Base-by-base conservation (phyloP, 2,113 vertebrate genomes). In the Crypturellus undulatus region DNA sequence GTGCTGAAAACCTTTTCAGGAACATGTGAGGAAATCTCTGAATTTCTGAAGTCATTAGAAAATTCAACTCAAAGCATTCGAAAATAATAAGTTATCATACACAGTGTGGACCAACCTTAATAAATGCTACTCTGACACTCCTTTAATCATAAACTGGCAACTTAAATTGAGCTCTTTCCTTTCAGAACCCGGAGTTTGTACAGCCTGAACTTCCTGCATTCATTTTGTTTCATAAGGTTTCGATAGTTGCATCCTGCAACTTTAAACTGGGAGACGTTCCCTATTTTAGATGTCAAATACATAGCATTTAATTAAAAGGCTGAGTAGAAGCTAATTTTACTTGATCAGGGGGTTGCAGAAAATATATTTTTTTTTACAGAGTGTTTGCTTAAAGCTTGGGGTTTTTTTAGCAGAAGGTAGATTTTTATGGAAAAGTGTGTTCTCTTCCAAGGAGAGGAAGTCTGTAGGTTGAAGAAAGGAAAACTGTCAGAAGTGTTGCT, bases 401-500 rank as follows among this genome's bases (percentile, higher is more conserved):
- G 17, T 2, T 94, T 87, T 86, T 89, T 49, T 80, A 91, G 72
- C 54, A 59, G 77, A 56, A 52, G 78, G 59, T 87, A 94, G 73
- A 52, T 93, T 94, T 75, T 87, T 79, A 34, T 75, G 56, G 56
- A 90, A 79, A 85, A 84, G 71, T 69, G 51, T 9, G 2, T 60
- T 86, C 86, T 79, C 8, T 89, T 82, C 51, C n/a, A 76, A 84
- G 78, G 58, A 84, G 49, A 64, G 47, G 72, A 90, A 80, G 71
- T 89, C 45, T 88, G 32, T 79, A 0, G 0, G 25, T 45, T 82
- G 59, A 79, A 78, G 80, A 45, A 91, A 45, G 62, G 86, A 56
- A 73, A 79, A 25, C 69, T 80, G 13, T 90, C 40, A 82, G 43
- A 91, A 92, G 76, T 68, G 56, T 93, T 91, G 47, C 58, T 84